Percentiles rank a stretch among this genome's conserved stretches.
phyloP scores from a whole-genome alignment of 2,113 vertebrate genomes.

The Grantiella picta region DNA sequence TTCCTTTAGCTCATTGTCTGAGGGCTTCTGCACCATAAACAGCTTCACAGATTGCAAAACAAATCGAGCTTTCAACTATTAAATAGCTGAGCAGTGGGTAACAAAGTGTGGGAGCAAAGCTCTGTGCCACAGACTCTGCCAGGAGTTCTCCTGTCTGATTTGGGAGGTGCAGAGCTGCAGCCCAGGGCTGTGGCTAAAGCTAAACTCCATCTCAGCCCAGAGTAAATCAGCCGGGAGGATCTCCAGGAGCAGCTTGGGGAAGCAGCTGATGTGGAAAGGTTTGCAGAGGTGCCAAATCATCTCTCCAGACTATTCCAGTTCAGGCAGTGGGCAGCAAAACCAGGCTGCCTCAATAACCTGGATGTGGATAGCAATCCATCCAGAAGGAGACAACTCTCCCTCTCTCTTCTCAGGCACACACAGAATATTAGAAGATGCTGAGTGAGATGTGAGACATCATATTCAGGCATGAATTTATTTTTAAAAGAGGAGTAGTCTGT shows the following conservation, averaged over 20 bases:
- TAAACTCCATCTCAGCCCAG: not conserved
- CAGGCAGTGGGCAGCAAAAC: not conserved
- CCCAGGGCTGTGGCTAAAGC: not conserved
- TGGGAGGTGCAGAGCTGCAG: not conserved
- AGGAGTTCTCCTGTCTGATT: not conserved
- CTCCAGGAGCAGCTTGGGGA: not conserved
- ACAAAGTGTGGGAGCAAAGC: not conserved
- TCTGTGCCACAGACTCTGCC: not conserved
- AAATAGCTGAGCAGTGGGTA: not conserved
- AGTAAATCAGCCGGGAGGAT: not conserved
- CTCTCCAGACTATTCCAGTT: not conserved
- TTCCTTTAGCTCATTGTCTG: not conserved
- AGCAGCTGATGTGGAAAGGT: not conserved
- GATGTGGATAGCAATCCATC: not conserved
- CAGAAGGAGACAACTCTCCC: not conserved
- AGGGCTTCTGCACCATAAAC: constrained; percentile 1
- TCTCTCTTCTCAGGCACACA: not conserved
- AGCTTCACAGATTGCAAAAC: constrained; percentile 15
- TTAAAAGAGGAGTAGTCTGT: not conserved
- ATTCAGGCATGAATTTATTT: not conserved
- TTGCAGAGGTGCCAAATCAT: not conserved
- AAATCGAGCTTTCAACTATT: constrained; percentile 26
- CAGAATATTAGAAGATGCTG: not conserved
- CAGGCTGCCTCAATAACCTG: not conserved
- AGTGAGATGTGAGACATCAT: not conserved